Percentiles rank a stretch among this genome's conserved stretches.
These are phyloP conservation scores for Pygocentrus nattereri DNA, from an alignment of 2,797 vertebrate species.

Conservation along the genomic window DNA sequence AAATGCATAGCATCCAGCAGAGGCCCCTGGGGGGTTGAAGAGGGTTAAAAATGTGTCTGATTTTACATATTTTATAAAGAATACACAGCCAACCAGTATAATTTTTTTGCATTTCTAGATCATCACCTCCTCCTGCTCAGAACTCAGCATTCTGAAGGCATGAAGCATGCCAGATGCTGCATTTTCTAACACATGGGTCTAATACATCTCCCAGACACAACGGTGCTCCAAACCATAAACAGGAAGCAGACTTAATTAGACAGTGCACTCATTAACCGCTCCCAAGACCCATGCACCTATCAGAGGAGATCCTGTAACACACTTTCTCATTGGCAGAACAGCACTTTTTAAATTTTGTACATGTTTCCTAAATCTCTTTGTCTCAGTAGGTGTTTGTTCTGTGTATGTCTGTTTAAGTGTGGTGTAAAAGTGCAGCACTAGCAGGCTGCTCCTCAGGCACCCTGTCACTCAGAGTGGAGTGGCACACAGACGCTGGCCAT, in stretches of 20 bases:
- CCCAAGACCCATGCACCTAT: constrained; percentile 11
- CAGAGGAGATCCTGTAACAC: constrained; percentile 6
- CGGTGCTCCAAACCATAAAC: constrained; percentile 35
- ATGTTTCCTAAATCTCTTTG: constrained; percentile 28
- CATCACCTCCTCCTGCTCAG: not conserved
- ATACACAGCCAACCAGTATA: not conserved
- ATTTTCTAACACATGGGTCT: constrained; percentile 1
- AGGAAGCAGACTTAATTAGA: constrained; percentile 42
- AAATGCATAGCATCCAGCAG: too few relatives aligned
- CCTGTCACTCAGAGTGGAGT: constrained; percentile 48
- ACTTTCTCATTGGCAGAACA: not conserved
- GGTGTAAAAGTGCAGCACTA: constrained; percentile 33
- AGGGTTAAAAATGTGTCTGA: not conserved
- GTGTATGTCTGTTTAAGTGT: constrained; percentile 41
- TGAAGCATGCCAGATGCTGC: not conserved
- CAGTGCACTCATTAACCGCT: constrained; percentile 28
- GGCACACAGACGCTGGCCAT: constrained; percentile 44
- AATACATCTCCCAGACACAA: constrained; percentile 19
- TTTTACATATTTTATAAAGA: not conserved
- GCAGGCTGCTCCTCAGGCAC: constrained; percentile 32
- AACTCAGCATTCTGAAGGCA: constrained; percentile 11
- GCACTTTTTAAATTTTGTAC: constrained; percentile 19
- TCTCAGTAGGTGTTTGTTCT: constrained; percentile 29
- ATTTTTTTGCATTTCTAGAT: not conserved
- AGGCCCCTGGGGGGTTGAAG: too few relatives aligned